Evolutionary conservation across 2,113 vertebrate genomes (phyloP), one percentile per base, ranked within the genome.

Genomic region (Lagopus muta): DNA sequence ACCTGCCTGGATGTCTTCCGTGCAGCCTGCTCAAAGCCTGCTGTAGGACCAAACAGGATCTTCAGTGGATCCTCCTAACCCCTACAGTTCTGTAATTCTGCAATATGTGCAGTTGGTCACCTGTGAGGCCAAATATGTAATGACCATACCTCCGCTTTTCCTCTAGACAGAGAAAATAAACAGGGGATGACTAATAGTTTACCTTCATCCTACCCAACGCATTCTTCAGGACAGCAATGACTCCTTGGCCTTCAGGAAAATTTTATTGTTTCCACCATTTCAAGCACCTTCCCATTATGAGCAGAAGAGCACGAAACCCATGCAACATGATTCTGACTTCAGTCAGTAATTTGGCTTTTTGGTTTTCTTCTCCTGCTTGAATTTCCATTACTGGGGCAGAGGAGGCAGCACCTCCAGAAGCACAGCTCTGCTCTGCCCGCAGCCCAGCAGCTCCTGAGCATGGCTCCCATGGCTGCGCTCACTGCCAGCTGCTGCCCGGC

Each of bases 401-500:
- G 42, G 11, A 74, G 27, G 19, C 1, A 17, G 38, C 0, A 2
- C 20, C 43, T 27, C 24, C 24, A 7, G 4, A 16, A 15, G 54
- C 14, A 10, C 7, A 48, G 60, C 36, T 32, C 64, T 65, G 6
- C 60, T 30, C 60, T 30, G 21, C 27, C 16, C 24, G 30, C 11
- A 5, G 20, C 10, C 50, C 3, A 32, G 65, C 32, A 64, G 61
- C 27, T 18, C 21, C 24, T 5, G 6, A 14, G 27, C 16, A n/a
- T 20, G 13, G 4, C 34, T 5, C 3, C 12, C 0, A 12, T 2
- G 14, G 42, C 6, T 2, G 1, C 6, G 2, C 4, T 93, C 67
- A 89, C 3, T 18, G 36, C 21, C 25, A 8, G 3, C 48, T 0
- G 1, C 43, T 22, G 0, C 1, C 27, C 1, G 48, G 13, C 43